A percentile compares a stretch with the other conserved stretches of the same genome.
Evolutionary conservation across 1,140 invertebrate genomes (phyloP).

Genomic region (Anadara kagoshimensis): DNA sequence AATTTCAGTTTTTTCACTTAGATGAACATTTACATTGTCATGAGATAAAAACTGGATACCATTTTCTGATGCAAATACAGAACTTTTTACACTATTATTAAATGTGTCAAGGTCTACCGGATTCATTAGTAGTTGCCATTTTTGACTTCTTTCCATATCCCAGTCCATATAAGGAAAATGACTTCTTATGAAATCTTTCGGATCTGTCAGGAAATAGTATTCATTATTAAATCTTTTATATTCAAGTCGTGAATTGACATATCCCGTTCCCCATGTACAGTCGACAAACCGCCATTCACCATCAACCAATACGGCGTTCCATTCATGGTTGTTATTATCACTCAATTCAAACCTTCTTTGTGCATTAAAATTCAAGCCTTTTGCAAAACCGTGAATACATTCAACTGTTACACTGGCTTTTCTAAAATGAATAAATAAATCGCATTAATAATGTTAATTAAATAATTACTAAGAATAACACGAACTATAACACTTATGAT

Average conservation of each 20-base stretch:
- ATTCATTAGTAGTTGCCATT: slow-evolving; percentile 25
- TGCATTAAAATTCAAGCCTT: slow-evolving; percentile 96
- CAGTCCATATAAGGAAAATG: slow-evolving; percentile 70
- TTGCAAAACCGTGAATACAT: slow-evolving; percentile 95
- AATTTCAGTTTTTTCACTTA: too few relatives aligned
- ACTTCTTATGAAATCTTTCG: slow-evolving; percentile 73
- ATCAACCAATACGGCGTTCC: slow-evolving; percentile 43
- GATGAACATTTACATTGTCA: too few relatives aligned
- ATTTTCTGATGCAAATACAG: slow-evolving; percentile 17
- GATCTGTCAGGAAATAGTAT: slow-evolving; percentile 74
- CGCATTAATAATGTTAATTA: too few relatives aligned
- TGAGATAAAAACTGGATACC: slow-evolving; percentile 21
- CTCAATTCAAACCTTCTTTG: slow-evolving; percentile 94
- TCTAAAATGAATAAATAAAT: too few relatives aligned
- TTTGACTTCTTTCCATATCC: slow-evolving; percentile 23
- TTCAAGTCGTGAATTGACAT: slow-evolving; percentile 24
- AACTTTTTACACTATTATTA: slow-evolving; percentile 24
- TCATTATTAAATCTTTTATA: slow-evolving; percentile 43
- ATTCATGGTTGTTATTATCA: slow-evolving; percentile 79
- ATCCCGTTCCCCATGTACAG: slow-evolving; percentile 73
- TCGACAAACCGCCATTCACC: slow-evolving; percentile 43
- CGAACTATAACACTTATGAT: too few relatives aligned
- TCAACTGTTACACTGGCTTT: too few relatives aligned
- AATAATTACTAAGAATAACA: too few relatives aligned
- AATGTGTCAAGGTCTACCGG: slow-evolving; percentile 21